Evolutionary conservation across 2,113 vertebrate genomes (phyloP).

Genomic region (Catagonus wagneri): DNA sequence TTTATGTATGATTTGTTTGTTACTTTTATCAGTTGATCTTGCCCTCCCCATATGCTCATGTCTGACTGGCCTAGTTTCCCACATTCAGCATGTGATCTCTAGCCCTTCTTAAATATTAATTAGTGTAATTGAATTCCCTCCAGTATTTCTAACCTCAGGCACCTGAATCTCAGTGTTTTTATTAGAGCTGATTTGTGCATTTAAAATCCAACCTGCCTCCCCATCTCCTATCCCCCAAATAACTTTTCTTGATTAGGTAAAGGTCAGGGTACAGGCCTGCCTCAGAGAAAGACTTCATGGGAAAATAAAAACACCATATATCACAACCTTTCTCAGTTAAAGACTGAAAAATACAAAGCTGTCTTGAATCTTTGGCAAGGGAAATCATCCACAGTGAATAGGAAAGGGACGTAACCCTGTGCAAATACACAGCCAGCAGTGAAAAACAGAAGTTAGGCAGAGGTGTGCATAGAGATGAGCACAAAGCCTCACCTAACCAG

Average conservation of each 20-base stretch:
- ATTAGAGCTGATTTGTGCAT: conserved; percentile 85
- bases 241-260: conserved; percentile 80
- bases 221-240: conserved; percentile 70
- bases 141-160: conserved; percentile 84
- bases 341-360: conserved; percentile 63
- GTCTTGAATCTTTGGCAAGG: conserved; percentile 48
- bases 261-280: conserved; percentile 65
- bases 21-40: conserved; percentile 85
- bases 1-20: conserved; percentile 82
- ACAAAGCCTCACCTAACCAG: neutral
- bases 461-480: conserved; percentile 21
- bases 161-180: conserved; percentile 84
- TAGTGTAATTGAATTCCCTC: conserved; percentile 86
- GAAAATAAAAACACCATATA: conserved; percentile 67
- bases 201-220: conserved; percentile 77
- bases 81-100: conserved; percentile 82
- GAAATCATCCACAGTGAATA: conserved; percentile 20
- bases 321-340: conserved; percentile 56
- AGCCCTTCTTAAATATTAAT: conserved; percentile 87
- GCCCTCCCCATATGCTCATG: conserved; percentile 82
- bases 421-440: neutral
- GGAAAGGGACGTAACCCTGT: conserved; percentile 2
- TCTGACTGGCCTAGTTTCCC: conserved; percentile 81
- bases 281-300: conserved; percentile 68
- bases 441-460: conserved; percentile 37